Evolutionary conservation across 2,113 vertebrate genomes (phyloP).

Genomic region (Cromileptes altivelis): DNA sequence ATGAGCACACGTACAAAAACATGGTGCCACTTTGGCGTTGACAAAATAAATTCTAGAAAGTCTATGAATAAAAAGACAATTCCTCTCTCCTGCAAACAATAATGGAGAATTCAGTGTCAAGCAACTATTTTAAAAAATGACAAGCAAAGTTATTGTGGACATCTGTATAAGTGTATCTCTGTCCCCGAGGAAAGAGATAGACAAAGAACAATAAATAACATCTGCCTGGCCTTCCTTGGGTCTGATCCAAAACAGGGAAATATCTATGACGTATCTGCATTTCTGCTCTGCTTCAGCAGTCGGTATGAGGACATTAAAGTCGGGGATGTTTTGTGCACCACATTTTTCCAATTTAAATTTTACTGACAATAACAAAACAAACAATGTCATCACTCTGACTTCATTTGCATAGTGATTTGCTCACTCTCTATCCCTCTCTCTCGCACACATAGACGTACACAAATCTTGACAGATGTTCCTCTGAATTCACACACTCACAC

Average conservation of each 20-base stretch:
- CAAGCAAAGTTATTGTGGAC: conserved; percentile 75
- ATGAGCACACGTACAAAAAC: background rate
- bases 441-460: conserved; percentile 56
- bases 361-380: conserved; percentile 75
- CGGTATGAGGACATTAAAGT: conserved; percentile 69
- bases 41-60: background rate
- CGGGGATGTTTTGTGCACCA: conserved; percentile 36
- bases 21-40: background rate
- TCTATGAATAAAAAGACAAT: conserved; percentile 7
- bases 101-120: conserved; percentile 25
- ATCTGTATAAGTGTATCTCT: conserved; percentile 77
- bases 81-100: conserved; percentile 4
- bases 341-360: conserved; percentile 69
- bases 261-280: conserved; percentile 75
- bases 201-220: conserved; percentile 85
- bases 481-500: conserved; percentile 49
- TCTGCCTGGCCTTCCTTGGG: conserved; percentile 79
- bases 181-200: conserved; percentile 72
- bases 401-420: conserved; percentile 75
- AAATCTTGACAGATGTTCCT: conserved; percentile 76
- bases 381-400: conserved; percentile 76
- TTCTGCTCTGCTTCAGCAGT: conserved; percentile 60
- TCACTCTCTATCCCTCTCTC: conserved; percentile 52
- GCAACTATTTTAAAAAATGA: conserved; percentile 43
- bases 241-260: conserved; percentile 69